phyloP scores from a whole-genome alignment of 2,797 vertebrate species.

The Scomberomorus guttatus region DNA sequence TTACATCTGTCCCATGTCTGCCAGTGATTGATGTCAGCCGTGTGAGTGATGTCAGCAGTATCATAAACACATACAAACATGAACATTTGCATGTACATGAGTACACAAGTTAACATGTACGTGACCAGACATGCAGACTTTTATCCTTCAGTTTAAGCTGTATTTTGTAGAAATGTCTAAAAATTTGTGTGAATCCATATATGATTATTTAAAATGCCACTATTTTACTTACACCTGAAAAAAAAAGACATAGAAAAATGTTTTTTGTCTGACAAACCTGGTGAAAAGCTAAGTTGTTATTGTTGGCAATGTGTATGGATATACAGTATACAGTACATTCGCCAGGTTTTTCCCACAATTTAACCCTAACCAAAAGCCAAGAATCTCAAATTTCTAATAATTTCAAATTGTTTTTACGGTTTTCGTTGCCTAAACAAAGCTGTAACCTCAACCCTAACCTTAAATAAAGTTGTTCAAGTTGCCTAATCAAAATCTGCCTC shows the following conservation, averaged over 20 bases:
- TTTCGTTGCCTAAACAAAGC: constrained; percentile 36
- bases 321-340: neutral
- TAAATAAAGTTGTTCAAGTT: constrained; percentile 43
- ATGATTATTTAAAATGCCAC: neutral
- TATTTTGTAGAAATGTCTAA: neutral
- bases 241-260: neutral
- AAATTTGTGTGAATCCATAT: neutral
- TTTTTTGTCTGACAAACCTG: neutral
- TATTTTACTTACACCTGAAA: neutral
- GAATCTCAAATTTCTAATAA: constrained; percentile 46
- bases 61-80: constrained; percentile 53
- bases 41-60: constrained; percentile 56
- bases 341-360: neutral
- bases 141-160: neutral
- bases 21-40: constrained; percentile 60
- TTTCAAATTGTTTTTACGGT: constrained; percentile 40
- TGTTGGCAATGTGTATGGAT: neutral
- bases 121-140: constrained; percentile 22
- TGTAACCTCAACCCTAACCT: constrained; percentile 34
- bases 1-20: constrained; percentile 72
- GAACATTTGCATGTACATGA: constrained; percentile 43
- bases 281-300: neutral
- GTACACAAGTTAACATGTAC: constrained; percentile 32
- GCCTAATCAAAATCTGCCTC: constrained; percentile 30
- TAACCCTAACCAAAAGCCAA: constrained; percentile 11